Conservation (phyloP, 2,888 invertebrate species). For the Leptopterna dolabrata region DNA sequence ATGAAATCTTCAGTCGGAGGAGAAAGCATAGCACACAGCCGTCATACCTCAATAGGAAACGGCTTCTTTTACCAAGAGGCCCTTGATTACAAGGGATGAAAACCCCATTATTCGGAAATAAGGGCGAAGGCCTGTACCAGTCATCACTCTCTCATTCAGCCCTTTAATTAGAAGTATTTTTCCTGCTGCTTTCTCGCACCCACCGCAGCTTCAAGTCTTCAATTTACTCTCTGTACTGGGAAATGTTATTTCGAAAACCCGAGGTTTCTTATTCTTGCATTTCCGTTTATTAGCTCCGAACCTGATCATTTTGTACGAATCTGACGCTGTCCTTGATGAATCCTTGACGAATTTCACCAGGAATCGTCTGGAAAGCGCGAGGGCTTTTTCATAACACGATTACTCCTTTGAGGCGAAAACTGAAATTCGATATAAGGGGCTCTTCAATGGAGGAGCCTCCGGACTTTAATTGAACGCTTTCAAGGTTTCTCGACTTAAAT, state of each 20-base stretch:
- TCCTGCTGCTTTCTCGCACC: too few relatives aligned
- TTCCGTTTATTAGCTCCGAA: too few relatives aligned
- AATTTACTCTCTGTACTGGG: too few relatives aligned
- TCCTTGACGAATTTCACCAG: background rate
- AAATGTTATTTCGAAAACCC: too few relatives aligned
- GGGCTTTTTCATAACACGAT: background rate
- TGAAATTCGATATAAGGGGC: background rate
- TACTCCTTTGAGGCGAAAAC: background rate
- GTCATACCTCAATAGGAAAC: too few relatives aligned
- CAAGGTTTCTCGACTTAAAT: background rate
- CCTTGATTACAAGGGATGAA: background rate
- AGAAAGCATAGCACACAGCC: too few relatives aligned
- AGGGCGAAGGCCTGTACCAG: background rate
- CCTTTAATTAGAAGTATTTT: too few relatives aligned
- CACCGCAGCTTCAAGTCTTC: too few relatives aligned
- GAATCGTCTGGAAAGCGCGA: background rate
- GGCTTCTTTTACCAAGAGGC: background rate
- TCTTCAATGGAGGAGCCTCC: background rate
- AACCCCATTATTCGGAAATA: background rate
- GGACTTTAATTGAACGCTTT: background rate
- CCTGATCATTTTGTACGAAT: background rate
- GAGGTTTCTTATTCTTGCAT: too few relatives aligned
- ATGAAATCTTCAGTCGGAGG: too few relatives aligned
- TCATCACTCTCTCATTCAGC: too few relatives aligned
- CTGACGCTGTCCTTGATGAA: background rate